phyloP scores from a whole-genome alignment of 1,140 invertebrate genomes.

The Eriosoma lanigerum region DNA sequence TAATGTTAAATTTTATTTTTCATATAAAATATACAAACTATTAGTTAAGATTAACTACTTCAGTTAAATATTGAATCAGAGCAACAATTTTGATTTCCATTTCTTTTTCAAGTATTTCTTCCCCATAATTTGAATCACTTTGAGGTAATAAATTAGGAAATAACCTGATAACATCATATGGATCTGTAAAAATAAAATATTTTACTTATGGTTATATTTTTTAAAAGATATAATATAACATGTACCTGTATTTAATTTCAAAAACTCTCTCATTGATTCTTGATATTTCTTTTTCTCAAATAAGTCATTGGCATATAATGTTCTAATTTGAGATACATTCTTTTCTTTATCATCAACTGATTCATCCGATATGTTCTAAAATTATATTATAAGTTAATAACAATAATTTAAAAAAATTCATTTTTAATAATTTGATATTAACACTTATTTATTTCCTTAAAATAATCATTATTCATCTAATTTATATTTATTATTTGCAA shows the following conservation, averaged over 20 bases:
- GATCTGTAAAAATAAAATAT: constrained; percentile 64
- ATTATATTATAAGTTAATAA: not conserved
- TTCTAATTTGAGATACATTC: constrained; percentile 84
- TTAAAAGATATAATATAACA: not conserved
- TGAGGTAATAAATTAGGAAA: constrained; percentile 87
- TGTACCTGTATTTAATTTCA: constrained; percentile 75
- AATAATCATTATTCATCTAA: too few relatives aligned
- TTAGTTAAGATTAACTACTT: constrained; percentile 62
- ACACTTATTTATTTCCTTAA: too few relatives aligned
- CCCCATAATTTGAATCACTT: constrained; percentile 61
- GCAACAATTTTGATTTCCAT: constrained; percentile 85
- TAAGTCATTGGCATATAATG: constrained; percentile 84
- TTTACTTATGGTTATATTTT: not conserved
- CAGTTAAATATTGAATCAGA: constrained; percentile 84
- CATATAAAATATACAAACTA: not conserved
- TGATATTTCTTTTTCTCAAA: constrained; percentile 86
- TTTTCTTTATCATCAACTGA: constrained; percentile 76
- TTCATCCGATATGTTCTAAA: constrained; percentile 77
- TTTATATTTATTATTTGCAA: too few relatives aligned
- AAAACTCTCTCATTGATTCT: constrained; percentile 88
- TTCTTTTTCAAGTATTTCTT: constrained; percentile 65
- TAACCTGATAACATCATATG: constrained; percentile 89
- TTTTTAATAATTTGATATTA: too few relatives aligned
- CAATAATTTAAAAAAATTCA: too few relatives aligned
- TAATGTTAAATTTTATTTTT: not conserved